Evolutionary conservation across 2,888 invertebrate genomes (phyloP).

Genomic region (Girardia tigrina): DNA sequence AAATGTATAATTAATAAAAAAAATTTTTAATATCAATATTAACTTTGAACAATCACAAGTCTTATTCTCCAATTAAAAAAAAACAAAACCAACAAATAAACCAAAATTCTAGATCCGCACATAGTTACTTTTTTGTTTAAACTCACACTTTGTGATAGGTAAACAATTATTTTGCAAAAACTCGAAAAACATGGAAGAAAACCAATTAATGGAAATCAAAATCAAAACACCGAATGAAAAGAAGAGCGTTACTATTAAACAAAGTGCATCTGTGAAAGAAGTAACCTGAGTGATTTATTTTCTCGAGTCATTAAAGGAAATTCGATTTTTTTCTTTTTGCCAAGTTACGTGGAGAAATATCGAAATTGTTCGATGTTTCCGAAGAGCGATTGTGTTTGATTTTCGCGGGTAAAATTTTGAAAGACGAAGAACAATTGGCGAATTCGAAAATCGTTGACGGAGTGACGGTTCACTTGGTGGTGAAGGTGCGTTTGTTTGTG

Average conservation of each 20-base stretch:
- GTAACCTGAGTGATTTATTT: not conserved
- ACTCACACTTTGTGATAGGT: not conserved
- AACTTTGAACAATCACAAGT: no score
- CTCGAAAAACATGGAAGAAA: not conserved
- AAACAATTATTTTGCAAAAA: not conserved
- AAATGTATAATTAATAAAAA: no score
- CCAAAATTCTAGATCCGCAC: no score
- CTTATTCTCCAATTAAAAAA: no score
- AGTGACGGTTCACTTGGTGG: slow-evolving; percentile 80
- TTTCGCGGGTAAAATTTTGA: slow-evolving; percentile 94
- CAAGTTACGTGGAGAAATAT: slow-evolving; percentile 70
- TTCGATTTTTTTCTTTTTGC: no score
- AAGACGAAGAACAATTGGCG: slow-evolving; percentile 72
- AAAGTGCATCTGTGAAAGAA: not conserved
- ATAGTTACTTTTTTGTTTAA: not conserved
- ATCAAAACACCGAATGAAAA: not conserved
- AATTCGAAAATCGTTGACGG: slow-evolving; percentile 78
- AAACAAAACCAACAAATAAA: no score
- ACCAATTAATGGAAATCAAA: not conserved
- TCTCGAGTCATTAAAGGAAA: no score
- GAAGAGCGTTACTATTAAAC: not conserved
- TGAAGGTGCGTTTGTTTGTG: no score
- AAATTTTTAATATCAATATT: no score
- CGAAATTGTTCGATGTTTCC: slow-evolving; percentile 68
- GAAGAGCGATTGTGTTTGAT: slow-evolving; percentile 80